These are phyloP conservation scores for Calliopsis andreniformis DNA, from an alignment of 1,140 invertebrate genomes.

Conservation along the genomic window DNA sequence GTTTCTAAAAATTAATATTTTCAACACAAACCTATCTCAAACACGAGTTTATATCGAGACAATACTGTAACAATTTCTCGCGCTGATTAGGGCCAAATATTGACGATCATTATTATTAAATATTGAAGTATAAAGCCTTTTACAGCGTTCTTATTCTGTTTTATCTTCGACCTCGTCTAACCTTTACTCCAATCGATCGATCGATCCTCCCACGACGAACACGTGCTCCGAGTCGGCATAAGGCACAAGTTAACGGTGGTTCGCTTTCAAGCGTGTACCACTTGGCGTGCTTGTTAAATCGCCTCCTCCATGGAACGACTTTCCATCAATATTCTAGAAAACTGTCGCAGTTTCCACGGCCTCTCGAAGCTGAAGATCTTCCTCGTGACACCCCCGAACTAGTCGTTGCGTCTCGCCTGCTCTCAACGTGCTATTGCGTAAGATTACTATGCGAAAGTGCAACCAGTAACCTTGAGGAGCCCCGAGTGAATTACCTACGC, in stretches of 20 bases:
- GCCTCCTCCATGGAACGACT: constrained; percentile 9
- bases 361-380: background rate
- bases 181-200: constrained; percentile 24
- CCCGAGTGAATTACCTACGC: constrained; percentile 31
- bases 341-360: background rate
- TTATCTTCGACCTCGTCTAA: constrained; percentile 23
- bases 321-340: background rate
- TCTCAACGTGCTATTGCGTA: constrained; percentile 52
- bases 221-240: constrained; percentile 8
- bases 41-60: too few relatives aligned
- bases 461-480: constrained; percentile 54
- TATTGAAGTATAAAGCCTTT: too few relatives aligned
- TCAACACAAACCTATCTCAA: too few relatives aligned
- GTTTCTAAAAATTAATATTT: too few relatives aligned
- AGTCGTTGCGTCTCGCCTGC: background rate
- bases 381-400: background rate
- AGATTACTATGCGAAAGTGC: constrained; percentile 42
- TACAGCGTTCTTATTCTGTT: too few relatives aligned
- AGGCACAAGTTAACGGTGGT: constrained; percentile 33
- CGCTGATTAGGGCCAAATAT: too few relatives aligned
- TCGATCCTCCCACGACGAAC: constrained; percentile 12
- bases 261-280: constrained; percentile 16
- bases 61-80: too few relatives aligned
- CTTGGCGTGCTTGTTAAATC: constrained; percentile 14
- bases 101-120: too few relatives aligned